Evolutionary conservation across 2,888 invertebrate genomes (phyloP), one percentile per base, ranked within the genome.

Genomic region (Choristoneura rosaceana): DNA sequence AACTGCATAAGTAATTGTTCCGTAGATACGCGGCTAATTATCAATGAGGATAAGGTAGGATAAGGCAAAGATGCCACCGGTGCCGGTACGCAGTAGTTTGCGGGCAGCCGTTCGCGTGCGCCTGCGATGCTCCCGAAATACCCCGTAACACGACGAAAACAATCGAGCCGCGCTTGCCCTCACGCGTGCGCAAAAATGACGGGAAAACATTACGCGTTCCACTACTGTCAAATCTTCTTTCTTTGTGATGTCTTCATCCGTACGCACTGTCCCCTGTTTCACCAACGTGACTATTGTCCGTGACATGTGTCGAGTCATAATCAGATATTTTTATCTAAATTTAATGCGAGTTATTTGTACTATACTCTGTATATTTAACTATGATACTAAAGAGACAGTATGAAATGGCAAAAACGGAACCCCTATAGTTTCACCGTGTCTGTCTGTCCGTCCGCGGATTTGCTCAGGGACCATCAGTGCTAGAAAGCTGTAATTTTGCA

Each of bases 91-190:
- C 85, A 90, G 89, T 89, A 83, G 84, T 87, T 88, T 86, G 80
- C 89, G 90, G 86, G 87, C 84, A 85, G 86, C 89, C 85, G 88
- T 87, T 85, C 89, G 86, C 85, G 74, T 38, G 71, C n/a, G 70
- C 81, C 80, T 86, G 88, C 83, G 86, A 87, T 87, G 83, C 85
- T 89, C 90, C 86, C 87, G 85, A 93, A 93, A 93, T 93, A 91
- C 89, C 90, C 86, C 91, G 89, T 89, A 93, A 93, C 90, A 93
- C 93, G 90, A 94, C 91, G 92, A 94, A 94, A 94, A 94, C 93
- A 93, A 93, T 93, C 89, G 88, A 84, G 85, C 85, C 88, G 90
- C 86, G 88, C 86, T 83, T 86, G 90, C 87, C 86, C 90, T 88
- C 89, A 84, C 85, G 84, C 84, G 81, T 84, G 79, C 83, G 86